phyloP scores from a whole-genome alignment of 2,113 vertebrate genomes.

The Phycodurus eques region DNA sequence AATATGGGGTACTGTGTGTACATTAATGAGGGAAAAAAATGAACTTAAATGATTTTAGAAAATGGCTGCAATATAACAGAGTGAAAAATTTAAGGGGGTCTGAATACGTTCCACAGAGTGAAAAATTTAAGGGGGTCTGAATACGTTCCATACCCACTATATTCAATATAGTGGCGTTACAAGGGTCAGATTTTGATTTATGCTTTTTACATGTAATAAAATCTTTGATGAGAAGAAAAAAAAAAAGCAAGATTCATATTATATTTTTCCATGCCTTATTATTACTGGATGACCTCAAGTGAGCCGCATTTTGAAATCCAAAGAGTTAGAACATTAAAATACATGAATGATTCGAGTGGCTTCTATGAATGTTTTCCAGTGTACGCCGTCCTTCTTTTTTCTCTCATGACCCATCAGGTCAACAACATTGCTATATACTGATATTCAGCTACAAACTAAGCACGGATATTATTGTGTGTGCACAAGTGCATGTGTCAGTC shows the following conservation, averaged over 20 bases:
- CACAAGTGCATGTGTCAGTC: constrained; percentile 9
- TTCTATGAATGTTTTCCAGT: background rate
- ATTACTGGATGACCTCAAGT: background rate
- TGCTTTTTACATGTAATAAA: too few relatives aligned
- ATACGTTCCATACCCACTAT: too few relatives aligned
- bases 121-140: too few relatives aligned
- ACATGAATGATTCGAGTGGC: background rate
- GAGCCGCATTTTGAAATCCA: background rate
- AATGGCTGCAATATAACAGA: too few relatives aligned
- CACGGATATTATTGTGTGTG: constrained; percentile 9
- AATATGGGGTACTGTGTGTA: too few relatives aligned
- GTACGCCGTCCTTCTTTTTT: background rate
- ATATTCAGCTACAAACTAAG: constrained; percentile 21
- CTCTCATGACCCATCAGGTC: constrained; percentile 4
- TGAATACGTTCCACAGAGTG: too few relatives aligned
- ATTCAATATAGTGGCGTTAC: too few relatives aligned
- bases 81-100: too few relatives aligned
- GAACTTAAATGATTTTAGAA: too few relatives aligned
- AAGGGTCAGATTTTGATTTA: too few relatives aligned
- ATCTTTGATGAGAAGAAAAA: too few relatives aligned
- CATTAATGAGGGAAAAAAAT: too few relatives aligned
- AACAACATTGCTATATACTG: background rate
- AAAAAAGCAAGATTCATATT: background rate
- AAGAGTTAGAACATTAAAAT: constrained; percentile 2
- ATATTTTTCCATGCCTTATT: background rate